phyloP scores from a whole-genome alignment of 2,113 vertebrate genomes.

The Brachypteracias leptosomus region DNA sequence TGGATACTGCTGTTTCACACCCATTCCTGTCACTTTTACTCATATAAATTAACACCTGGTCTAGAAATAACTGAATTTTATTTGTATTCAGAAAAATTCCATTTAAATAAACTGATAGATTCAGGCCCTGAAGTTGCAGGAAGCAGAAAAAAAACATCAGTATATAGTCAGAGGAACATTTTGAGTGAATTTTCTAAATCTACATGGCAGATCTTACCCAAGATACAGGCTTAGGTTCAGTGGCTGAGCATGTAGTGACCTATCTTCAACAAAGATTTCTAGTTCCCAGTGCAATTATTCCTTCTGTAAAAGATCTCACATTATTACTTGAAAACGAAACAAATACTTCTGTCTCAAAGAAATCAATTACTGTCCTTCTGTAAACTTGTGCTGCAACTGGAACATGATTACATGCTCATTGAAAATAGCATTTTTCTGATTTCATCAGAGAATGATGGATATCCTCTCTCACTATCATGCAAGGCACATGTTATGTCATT shows the following conservation, averaged over 20 bases:
- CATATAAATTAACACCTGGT: not conserved
- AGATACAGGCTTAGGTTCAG: conserved; percentile 18
- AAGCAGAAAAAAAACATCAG: not conserved
- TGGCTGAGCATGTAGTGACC: not conserved
- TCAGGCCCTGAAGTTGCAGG: not conserved
- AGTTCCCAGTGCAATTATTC: conserved; percentile 29
- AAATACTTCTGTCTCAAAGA: not conserved
- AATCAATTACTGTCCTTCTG: not conserved
- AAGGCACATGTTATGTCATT: not conserved
- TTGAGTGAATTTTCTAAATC: conserved; percentile 32
- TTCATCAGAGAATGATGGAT: not conserved
- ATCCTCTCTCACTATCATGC: not conserved
- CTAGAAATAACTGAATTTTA: not conserved
- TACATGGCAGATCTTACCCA: conserved; percentile 3
- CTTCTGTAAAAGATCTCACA: not conserved
- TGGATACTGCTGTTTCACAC: not conserved
- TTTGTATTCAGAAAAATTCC: not conserved
- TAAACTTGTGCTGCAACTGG: not conserved
- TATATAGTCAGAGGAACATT: not conserved
- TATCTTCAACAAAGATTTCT: conserved; percentile 16
- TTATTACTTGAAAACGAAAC: conserved; percentile 9
- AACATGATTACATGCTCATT: not conserved
- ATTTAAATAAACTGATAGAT: not conserved
- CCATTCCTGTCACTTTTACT: not conserved
- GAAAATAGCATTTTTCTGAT: not conserved